A percentile compares a stretch with the other conserved stretches of the same genome.
These are phyloP conservation scores for Anomalospiza imberbis DNA, from an alignment of 2,797 vertebrate species.

Conservation along the genomic window DNA sequence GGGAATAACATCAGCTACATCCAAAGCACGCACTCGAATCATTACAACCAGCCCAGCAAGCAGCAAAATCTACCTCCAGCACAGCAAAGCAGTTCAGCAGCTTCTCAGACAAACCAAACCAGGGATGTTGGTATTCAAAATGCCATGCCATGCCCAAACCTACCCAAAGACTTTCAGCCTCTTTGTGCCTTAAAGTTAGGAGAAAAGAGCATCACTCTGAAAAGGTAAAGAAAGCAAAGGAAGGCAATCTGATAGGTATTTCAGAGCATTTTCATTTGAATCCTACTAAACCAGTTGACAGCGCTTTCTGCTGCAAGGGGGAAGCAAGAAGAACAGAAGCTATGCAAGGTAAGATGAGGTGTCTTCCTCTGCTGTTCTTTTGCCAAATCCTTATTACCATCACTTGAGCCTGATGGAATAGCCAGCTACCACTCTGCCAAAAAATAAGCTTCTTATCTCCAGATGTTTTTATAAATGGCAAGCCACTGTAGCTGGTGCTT, in stretches of 20 bases:
- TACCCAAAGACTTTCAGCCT: background rate
- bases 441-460: constrained; percentile 35
- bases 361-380: background rate
- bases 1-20: background rate
- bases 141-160: background rate
- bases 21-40: background rate
- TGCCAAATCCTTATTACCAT: background rate
- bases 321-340: background rate
- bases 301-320: background rate
- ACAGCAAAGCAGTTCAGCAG: background rate
- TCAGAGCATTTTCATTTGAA: background rate
- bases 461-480: constrained; percentile 11
- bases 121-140: background rate
- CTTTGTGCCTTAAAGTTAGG: background rate
- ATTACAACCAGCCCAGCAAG: background rate
- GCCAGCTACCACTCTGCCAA: background rate
- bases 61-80: background rate
- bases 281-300: background rate
- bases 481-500: background rate
- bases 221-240: background rate
- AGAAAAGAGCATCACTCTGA: background rate
- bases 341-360: background rate
- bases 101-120: background rate
- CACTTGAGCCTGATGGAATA: background rate
- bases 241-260: background rate